Evolutionary conservation across 2,888 invertebrate species (phyloP).

Genomic region (Oscheius sp.): DNA sequence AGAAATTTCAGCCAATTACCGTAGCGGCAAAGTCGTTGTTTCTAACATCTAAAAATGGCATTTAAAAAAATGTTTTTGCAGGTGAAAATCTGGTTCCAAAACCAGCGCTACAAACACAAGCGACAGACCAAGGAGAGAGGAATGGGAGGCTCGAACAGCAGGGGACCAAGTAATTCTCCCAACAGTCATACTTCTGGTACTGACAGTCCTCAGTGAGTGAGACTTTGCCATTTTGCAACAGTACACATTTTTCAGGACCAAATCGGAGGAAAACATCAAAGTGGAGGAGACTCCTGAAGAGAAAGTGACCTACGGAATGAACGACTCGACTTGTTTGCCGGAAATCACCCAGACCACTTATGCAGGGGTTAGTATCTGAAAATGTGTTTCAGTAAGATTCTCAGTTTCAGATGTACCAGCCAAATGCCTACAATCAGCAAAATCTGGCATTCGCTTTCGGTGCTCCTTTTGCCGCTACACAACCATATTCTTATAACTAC

Average conservation of each 20-base stretch:
- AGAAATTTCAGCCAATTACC: slow-evolving; percentile 47
- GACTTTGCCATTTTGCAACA: neutral
- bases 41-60: slow-evolving; percentile 9
- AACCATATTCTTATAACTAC: slow-evolving; percentile 25
- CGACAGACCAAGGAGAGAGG: slow-evolving; percentile 49
- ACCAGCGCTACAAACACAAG: slow-evolving; percentile 63
- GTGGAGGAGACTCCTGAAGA: slow-evolving; percentile 22
- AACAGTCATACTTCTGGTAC: slow-evolving; percentile 32
- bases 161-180: slow-evolving; percentile 41
- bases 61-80: slow-evolving; percentile 34
- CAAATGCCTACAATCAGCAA: slow-evolving; percentile 31
- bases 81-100: slow-evolving; percentile 65
- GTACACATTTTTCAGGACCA: slow-evolving; percentile 14
- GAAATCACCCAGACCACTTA: slow-evolving; percentile 39
- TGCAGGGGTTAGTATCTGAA: slow-evolving; percentile 5
- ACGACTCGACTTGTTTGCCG: slow-evolving; percentile 40
- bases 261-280: slow-evolving; percentile 32
- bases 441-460: slow-evolving; percentile 30
- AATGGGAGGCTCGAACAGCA: slow-evolving; percentile 44
- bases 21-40: slow-evolving; percentile 28
- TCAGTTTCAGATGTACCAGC: slow-evolving; percentile 35
- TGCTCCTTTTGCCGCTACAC: slow-evolving; percentile 6
- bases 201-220: slow-evolving; percentile 39
- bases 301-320: slow-evolving; percentile 28
- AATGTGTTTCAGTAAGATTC: neutral